Percentiles rank a stretch among this genome's conserved stretches.
Conservation (phyloP, 2,797 vertebrate species). For the Glyptemys insculpta region DNA sequence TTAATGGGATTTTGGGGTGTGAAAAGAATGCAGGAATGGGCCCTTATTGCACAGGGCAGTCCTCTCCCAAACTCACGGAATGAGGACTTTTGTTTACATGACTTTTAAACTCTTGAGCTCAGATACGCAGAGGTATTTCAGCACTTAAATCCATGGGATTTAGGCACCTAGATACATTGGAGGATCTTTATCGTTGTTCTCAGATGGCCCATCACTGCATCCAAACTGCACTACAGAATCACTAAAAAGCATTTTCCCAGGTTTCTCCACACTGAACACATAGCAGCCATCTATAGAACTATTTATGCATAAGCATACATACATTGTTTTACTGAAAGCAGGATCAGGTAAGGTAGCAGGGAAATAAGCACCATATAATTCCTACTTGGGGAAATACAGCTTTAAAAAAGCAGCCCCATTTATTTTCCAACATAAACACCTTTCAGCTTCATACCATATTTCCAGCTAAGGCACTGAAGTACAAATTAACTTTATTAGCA, state of each 20-base stretch:
- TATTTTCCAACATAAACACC: not conserved
- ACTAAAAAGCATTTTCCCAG: not conserved
- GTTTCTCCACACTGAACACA: fast-evolving
- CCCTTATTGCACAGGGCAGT: not conserved
- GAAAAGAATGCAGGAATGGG: not conserved
- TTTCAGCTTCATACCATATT: not conserved
- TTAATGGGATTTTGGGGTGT: not conserved
- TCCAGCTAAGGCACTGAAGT: not conserved
- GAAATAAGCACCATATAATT: not conserved
- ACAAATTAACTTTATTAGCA: not conserved
- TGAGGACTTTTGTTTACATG: not conserved
- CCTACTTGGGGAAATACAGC: constrained; percentile 31
- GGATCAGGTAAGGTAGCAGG: not conserved
- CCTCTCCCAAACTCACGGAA: not conserved
- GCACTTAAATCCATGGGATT: not conserved
- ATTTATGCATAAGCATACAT: fast-evolving
- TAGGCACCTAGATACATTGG: not conserved
- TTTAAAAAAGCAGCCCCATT: not conserved
- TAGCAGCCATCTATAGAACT: fast-evolving
- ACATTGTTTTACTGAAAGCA: not conserved
- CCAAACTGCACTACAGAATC: not conserved
- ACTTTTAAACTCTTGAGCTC: not conserved
- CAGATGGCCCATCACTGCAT: not conserved
- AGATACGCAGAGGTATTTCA: not conserved
- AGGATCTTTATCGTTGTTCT: not conserved